A percentile compares a stretch with the other conserved stretches of the same genome.
Conservation (phyloP, 2,113 vertebrate species). For the Sphaerodactylus townsendi region DNA sequence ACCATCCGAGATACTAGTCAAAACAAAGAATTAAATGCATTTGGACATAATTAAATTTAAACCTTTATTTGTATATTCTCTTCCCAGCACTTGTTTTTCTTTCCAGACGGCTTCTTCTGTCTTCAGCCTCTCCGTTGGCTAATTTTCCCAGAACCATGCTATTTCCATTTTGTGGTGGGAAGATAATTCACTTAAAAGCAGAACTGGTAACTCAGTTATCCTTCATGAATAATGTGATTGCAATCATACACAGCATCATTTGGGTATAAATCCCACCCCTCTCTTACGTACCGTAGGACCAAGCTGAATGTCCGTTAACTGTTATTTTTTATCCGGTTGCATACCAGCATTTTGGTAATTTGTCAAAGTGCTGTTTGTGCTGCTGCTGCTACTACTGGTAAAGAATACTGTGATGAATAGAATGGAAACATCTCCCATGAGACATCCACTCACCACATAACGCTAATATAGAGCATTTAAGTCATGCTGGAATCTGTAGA, state of each 20-base stretch:
- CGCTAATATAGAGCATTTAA: neutral
- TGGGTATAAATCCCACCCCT: too few relatives aligned
- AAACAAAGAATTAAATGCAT: constrained; percentile 46
- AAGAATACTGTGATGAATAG: constrained; percentile 2
- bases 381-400: neutral
- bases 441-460: too few relatives aligned
- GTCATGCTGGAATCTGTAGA: neutral
- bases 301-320: neutral
- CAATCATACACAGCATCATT: neutral
- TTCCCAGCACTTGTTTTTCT: constrained; percentile 8
- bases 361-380: constrained; percentile 37
- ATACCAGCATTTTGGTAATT: constrained; percentile 44
- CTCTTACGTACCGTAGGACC: too few relatives aligned
- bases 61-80: neutral
- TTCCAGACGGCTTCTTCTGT: constrained; percentile 45
- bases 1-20: constrained; percentile 66
- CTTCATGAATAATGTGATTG: constrained; percentile 47
- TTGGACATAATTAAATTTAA: constrained; percentile 44
- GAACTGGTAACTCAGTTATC: constrained; percentile 39
- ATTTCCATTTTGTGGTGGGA: constrained; percentile 47
- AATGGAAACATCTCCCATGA: constrained; percentile 2
- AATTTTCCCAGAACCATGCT: constrained; percentile 53
- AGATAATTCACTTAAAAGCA: constrained; percentile 66
- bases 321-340: constrained; percentile 37
- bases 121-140: constrained; percentile 52